These are phyloP conservation scores for Lepidothrix coronata DNA, from an alignment of 2,113 vertebrate genomes.

Conservation along the genomic window DNA sequence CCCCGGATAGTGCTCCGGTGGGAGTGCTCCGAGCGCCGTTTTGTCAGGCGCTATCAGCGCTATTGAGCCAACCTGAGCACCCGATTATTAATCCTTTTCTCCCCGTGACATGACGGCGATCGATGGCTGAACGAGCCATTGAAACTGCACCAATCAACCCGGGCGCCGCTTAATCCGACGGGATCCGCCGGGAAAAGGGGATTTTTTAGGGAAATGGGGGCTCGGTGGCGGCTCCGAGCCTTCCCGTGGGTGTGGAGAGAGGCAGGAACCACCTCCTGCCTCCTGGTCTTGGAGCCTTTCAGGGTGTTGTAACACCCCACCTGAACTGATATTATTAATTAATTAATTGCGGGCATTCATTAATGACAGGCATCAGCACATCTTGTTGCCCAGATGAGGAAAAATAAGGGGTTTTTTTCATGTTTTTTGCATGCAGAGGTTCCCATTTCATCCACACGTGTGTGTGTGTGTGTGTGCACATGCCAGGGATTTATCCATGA, in stretches of 20 bases:
- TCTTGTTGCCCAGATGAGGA: neutral
- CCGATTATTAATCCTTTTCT: constrained; percentile 83
- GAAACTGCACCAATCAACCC: constrained; percentile 74
- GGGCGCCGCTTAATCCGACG: constrained; percentile 71
- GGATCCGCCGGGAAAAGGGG: constrained; percentile 21
- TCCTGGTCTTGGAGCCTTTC: neutral
- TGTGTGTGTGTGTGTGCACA: rapidly evolving
- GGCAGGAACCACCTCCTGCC: neutral
- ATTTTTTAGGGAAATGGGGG: neutral
- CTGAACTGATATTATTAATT: neutral
- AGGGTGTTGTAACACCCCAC: neutral
- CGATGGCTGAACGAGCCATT: constrained; percentile 81
- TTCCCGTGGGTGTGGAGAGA: rapidly evolving
- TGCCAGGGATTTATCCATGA: neutral
- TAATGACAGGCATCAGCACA: neutral
- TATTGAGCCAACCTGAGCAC: constrained; percentile 78
- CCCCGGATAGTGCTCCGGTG: constrained; percentile 49
- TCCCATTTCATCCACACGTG: rapidly evolving
- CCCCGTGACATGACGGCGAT: constrained; percentile 76
- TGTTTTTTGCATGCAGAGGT: neutral
- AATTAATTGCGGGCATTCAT: neutral
- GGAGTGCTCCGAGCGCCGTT: constrained; percentile 66
- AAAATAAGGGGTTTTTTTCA: neutral
- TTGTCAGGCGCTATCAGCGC: constrained; percentile 78
- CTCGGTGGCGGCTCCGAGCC: no score